Base-by-base conservation (phyloP, 1,140 invertebrate genomes). In the Mactra quadrangularis region DNA sequence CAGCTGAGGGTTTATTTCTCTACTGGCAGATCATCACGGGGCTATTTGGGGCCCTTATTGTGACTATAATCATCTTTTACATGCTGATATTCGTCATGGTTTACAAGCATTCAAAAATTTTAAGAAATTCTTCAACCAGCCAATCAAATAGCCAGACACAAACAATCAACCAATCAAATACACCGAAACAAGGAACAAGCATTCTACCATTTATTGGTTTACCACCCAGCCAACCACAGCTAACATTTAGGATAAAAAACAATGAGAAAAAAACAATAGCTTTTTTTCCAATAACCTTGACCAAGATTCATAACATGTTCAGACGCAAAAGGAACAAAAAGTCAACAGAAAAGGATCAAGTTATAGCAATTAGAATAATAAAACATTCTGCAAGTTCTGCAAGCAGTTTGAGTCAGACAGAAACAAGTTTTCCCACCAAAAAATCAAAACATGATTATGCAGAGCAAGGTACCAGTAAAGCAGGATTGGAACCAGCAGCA, bases 21-120 rank as follows among this genome's bases (percentile, higher is more conserved):
- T 89, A 90, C 83, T 90, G 87, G 88, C 70, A 84, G n/a, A 72
- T 87, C 27, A 55, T 90, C 11, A 87, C 86, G 0, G 62, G 74
- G 11, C 53, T 88, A 4, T 89, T 89, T 52, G 57, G 71, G 7
- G 15, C 86, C 7, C 83, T 89, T 66, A 87, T 89, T 3, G 4
- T 89, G 3, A 71, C 53, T 7, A 87, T 89, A 15, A 72, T 87
- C 9, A 83, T 85, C 13, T 71, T 89, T 13, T 90, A 90, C 35
- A 52, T 55, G 0, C 66, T 84, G 0, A 89, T 90, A 35, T 90
- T 89, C 52, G 47, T 86, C 4, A 87, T 74, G 13, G 87, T 90
- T 1, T 86, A 86, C 53, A 84, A 81, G 57, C 87, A 87, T 22
- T 75, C 71, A 62, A 76, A 27, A 68, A 60, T 27, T 84, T 64